Evolutionary conservation across 2,888 invertebrate genomes (phyloP).

Genomic region (Abrostola tripartita): DNA sequence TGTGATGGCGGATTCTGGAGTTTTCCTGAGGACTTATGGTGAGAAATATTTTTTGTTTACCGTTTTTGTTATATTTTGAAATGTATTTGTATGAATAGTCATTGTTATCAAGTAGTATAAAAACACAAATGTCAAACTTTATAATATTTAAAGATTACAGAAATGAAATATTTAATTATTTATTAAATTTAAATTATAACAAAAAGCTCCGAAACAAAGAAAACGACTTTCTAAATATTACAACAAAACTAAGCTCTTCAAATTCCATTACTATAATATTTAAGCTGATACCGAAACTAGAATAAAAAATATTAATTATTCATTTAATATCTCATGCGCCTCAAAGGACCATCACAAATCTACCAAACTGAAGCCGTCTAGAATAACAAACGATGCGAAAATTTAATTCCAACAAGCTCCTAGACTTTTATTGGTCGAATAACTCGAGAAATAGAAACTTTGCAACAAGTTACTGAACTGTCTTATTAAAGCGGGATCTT

Average conservation of each 20-base stretch:
- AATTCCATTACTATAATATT: too few species aligned
- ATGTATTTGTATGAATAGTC: too few species aligned
- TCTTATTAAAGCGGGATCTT: conserved; percentile 55
- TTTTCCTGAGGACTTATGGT: conserved; percentile 24
- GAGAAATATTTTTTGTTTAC: conserved; percentile 7
- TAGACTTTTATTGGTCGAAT: conserved; percentile 55
- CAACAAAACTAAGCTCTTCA: too few species aligned
- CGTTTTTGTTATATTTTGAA: background rate
- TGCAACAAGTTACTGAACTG: conserved; percentile 49
- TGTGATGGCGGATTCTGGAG: conserved; percentile 18
- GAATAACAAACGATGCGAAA: conserved; percentile 50
- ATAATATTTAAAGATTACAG: too few species aligned
- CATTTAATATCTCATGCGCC: background rate
- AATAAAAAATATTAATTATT: background rate
- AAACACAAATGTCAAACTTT: too few species aligned
- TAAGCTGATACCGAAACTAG: background rate
- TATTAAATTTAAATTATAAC: too few species aligned
- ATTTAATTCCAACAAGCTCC: conserved; percentile 53
- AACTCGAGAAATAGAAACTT: conserved; percentile 55
- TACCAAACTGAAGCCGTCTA: conserved; percentile 23
- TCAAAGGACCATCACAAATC: conserved; percentile 25
- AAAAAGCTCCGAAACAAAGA: too few species aligned
- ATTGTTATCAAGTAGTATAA: too few species aligned
- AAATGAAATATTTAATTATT: too few species aligned
- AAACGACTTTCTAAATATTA: too few species aligned